Conservation (phyloP, 2,113 vertebrate species). For the Macheiramphus alcinus region DNA sequence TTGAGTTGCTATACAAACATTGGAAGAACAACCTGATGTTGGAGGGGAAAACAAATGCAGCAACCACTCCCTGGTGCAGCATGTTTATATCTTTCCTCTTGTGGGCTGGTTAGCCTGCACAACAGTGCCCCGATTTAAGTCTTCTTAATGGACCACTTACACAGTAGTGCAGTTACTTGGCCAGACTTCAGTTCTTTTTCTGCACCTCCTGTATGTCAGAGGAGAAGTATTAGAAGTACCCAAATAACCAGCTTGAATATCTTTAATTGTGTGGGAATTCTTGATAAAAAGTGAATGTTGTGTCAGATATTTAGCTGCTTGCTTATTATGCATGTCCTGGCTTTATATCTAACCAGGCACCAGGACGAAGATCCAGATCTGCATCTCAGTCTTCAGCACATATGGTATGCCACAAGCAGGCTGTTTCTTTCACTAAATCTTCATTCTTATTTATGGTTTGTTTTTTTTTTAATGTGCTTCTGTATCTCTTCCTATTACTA, state of each 20-base stretch:
- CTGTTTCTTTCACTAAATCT: neutral
- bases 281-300: neutral
- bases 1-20: neutral
- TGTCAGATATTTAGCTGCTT: neutral
- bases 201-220: neutral
- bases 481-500: neutral
- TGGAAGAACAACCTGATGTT: neutral
- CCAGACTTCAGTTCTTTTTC: neutral
- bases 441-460: neutral
- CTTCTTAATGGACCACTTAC: neutral
- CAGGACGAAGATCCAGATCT: constrained; percentile 75
- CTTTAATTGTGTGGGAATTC: neutral
- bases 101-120: neutral
- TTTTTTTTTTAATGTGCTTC: neutral
- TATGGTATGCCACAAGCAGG: constrained; percentile 59
- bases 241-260: neutral
- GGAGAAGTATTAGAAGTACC: neutral
- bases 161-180: neutral
- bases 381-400: constrained; percentile 82
- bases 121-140: neutral
- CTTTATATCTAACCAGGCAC: constrained; percentile 61
- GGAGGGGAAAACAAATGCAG: neutral
- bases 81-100: neutral
- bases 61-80: neutral
- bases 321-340: neutral